Evolutionary conservation across 2,113 vertebrate genomes (phyloP), one percentile per base, ranked within the genome.

Genomic region (Ornithorhynchus anatinus): DNA sequence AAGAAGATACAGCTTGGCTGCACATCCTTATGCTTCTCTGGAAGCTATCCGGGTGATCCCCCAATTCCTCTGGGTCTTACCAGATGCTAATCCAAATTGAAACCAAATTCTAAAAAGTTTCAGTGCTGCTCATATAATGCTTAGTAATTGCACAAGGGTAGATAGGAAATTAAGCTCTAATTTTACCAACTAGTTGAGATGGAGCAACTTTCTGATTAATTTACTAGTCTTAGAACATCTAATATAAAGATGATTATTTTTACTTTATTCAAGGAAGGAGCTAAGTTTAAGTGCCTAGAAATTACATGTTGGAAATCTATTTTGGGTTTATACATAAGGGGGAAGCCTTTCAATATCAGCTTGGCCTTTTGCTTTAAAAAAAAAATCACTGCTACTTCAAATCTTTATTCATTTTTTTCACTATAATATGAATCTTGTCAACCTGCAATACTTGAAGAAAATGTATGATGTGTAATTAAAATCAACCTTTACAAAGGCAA

Each of bases 51-150:
- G 32, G 12, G 25, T 53, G 22, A 27, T 8, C 66, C 64, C 37
- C 15, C 17, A 47, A 36, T 36, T 59, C n/a, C 38, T 23, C 43
- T 57, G 16, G 38, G n/a, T 20, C 43, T 35, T 59, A 77, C 31
- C 25, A 82, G 33, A 73, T 71, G 29, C 32, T 60, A 38, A 72
- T 33, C 38, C 59, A 77, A 77, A 58, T 20, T 65, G 47, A 79
- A 70, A n/a, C 16, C 74, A 56, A 15, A 58, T 57, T 59, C 17
- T 35, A 14, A 19, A 32, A 50, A 44, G 29, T 56, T 10, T 38
- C 13, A 16, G 33, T 27, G 39, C 53, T 31, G n/a, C 33, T 64
- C 63, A 66, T 6, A 59, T 1, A 53, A 17, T 32, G 48, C 37
- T n/a, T 62, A 56, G 31, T 35, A 72, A 75, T 32, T 50, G 35